Conservation (phyloP, 2,888 invertebrate species). For the Unio pictorum region DNA sequence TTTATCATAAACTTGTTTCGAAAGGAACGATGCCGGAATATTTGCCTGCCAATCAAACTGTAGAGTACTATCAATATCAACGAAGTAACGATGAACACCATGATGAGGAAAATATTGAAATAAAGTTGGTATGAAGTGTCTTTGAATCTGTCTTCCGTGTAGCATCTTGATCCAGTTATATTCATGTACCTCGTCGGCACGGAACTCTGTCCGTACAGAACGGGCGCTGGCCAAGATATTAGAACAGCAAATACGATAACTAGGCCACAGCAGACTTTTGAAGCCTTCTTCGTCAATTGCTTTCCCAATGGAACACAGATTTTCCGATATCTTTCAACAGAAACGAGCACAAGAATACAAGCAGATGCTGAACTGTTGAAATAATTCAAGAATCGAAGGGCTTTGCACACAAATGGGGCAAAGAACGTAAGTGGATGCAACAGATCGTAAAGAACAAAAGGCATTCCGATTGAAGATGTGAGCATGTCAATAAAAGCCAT, state of each 20-base stretch:
- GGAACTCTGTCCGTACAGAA: conserved; percentile 48
- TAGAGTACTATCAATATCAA: conserved; percentile 39
- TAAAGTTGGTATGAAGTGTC: conserved; percentile 33
- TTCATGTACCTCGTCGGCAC: conserved; percentile 27
- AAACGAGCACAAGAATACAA: conserved; percentile 22
- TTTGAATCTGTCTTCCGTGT: conserved; percentile 33
- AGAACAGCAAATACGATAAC: conserved; percentile 21
- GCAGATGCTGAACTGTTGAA: conserved; percentile 24
- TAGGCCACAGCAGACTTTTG: conserved; percentile 21
- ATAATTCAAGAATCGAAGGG: conserved; percentile 32
- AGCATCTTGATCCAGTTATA: conserved; percentile 44
- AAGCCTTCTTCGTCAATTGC: conserved; percentile 35
- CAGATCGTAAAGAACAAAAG: conserved; percentile 33
- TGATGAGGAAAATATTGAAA: conserved; percentile 40
- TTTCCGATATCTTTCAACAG: conserved; percentile 45
- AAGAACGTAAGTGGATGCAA: conserved; percentile 31
- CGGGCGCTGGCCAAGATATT: conserved; percentile 42
- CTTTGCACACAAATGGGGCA: conserved; percentile 22
- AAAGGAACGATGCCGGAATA: conserved; percentile 9
- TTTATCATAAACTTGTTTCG: neutral
- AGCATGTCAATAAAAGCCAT: conserved; percentile 28
- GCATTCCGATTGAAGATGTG: conserved; percentile 34
- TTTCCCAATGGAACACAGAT: conserved; percentile 47
- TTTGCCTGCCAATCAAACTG: conserved; percentile 25
- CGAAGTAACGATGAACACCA: conserved; percentile 33